phyloP scores from a whole-genome alignment of 1,140 invertebrate genomes.

The Drosophila ambigua region DNA sequence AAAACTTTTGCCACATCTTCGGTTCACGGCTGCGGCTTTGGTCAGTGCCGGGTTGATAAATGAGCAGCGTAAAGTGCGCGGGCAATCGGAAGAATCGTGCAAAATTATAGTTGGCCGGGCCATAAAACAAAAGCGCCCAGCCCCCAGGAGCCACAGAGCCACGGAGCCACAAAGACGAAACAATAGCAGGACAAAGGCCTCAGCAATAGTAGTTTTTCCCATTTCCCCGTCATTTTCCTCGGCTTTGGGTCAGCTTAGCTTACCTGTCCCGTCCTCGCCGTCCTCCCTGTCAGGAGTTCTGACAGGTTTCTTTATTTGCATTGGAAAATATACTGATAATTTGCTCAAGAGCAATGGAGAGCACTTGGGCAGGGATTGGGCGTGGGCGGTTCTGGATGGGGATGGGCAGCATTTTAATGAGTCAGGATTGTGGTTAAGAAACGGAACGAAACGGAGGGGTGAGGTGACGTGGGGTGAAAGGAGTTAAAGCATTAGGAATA shows the following conservation, averaged over 20 bases:
- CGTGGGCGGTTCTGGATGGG: neutral
- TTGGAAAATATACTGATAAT: slow-evolving; percentile 46
- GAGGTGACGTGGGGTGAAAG: neutral
- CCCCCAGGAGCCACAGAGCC: neutral
- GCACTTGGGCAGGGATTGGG: neutral
- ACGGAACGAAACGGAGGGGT: neutral
- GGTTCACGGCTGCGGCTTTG: slow-evolving; percentile 47
- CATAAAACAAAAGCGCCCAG: slow-evolving; percentile 57
- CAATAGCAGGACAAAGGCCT: slow-evolving; percentile 59
- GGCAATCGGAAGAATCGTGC: slow-evolving; percentile 76
- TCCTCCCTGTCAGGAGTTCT: slow-evolving; percentile 30
- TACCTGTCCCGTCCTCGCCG: neutral
- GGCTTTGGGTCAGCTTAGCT: slow-evolving; percentile 16
- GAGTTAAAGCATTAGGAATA: slow-evolving; percentile 25
- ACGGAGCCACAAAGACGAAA: slow-evolving; percentile 40
- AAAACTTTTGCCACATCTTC: slow-evolving; percentile 71
- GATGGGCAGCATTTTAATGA: slow-evolving; percentile 39
- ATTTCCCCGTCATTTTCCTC: neutral
- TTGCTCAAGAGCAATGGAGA: slow-evolving; percentile 18
- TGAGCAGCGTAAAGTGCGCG: slow-evolving; percentile 66
- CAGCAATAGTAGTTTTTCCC: slow-evolving; percentile 38
- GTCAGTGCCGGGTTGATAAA: slow-evolving; percentile 69
- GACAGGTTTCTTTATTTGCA: slow-evolving; percentile 48
- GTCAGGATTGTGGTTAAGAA: slow-evolving; percentile 44
- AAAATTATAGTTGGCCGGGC: slow-evolving; percentile 73